phyloP scores from a whole-genome alignment of 2,113 vertebrate species.

The Hydrochoerus hydrochaeris region DNA sequence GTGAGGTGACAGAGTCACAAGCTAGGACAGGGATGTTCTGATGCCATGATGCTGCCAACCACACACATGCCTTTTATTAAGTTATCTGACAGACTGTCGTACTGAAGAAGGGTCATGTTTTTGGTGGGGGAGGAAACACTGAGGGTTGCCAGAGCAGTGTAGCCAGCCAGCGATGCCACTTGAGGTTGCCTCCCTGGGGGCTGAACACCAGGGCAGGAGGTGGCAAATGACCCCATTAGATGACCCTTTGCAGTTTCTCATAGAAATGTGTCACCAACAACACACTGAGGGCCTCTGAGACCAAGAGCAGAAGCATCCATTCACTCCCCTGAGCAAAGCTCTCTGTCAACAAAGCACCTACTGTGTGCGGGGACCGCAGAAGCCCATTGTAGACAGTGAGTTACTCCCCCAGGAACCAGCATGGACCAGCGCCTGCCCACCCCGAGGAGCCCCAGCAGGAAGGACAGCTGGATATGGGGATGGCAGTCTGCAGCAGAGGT shows the following conservation, averaged over 20 bases:
- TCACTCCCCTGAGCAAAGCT: accelerated
- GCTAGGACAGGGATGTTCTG: no score
- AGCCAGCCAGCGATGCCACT: accelerated
- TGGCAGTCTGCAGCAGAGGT: neutral
- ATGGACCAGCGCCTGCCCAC: neutral
- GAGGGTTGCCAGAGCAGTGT: neutral
- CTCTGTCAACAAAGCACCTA: neutral
- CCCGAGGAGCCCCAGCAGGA: neutral
- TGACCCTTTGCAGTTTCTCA: accelerated
- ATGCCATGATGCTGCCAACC: neutral
- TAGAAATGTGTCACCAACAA: accelerated
- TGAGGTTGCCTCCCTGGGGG: accelerated
- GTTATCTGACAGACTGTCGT: neutral
- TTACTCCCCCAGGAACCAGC: neutral
- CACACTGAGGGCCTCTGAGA: neutral
- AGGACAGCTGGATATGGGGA: neutral
- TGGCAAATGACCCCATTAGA: accelerated
- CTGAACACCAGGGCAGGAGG: accelerated
- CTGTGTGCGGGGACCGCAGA: neutral
- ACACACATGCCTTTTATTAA: neutral
- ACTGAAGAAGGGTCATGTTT: no score
- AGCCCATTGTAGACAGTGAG: neutral
- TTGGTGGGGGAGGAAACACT: neutral
- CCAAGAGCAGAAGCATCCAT: accelerated
- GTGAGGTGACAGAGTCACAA: neutral